phyloP scores from a whole-genome alignment of 2,888 invertebrate genomes.

The Cryptus armator region DNA sequence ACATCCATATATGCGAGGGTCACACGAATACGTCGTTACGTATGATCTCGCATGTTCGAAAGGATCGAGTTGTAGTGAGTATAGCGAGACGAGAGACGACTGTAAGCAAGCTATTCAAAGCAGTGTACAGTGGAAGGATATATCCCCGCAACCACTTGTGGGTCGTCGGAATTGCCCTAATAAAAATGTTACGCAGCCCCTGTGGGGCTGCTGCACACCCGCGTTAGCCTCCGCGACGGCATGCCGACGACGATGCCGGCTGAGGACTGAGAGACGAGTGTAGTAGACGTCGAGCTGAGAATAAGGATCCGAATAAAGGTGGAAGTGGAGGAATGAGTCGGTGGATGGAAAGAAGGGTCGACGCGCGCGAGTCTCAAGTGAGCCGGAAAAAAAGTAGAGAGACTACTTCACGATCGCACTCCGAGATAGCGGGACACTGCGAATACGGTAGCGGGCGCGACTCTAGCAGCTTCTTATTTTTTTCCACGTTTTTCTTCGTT shows the following conservation, averaged over 20 bases:
- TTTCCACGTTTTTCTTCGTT: constrained; percentile 12
- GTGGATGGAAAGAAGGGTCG: constrained; percentile 49
- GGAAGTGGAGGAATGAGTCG: constrained; percentile 57
- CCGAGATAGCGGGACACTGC: constrained; percentile 71
- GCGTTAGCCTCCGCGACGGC: constrained; percentile 37
- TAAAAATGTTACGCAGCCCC: constrained; percentile 82
- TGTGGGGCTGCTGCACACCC: constrained; percentile 43
- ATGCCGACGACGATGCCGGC: constrained; percentile 35
- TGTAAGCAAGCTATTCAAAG: constrained; percentile 64
- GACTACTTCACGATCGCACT: constrained; percentile 64
- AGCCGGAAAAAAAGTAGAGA: constrained; percentile 65
- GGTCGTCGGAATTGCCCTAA: constrained; percentile 82
- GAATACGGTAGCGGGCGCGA: constrained; percentile 79
- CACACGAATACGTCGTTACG: constrained; percentile 42
- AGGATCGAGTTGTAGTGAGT: constrained; percentile 25
- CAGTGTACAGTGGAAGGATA: constrained; percentile 61
- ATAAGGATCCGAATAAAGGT: constrained; percentile 45
- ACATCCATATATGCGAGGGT: neutral
- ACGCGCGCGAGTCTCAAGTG: constrained; percentile 66
- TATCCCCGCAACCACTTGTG: constrained; percentile 77
- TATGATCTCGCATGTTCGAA: constrained; percentile 31
- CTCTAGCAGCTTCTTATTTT: constrained; percentile 18
- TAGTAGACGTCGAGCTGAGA: constrained; percentile 33
- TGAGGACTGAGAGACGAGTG: constrained; percentile 34
- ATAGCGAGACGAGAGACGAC: constrained; percentile 37